These are phyloP conservation scores for Chaetodon auriga DNA, from an alignment of 2,113 vertebrate species.

Conservation along the genomic window DNA sequence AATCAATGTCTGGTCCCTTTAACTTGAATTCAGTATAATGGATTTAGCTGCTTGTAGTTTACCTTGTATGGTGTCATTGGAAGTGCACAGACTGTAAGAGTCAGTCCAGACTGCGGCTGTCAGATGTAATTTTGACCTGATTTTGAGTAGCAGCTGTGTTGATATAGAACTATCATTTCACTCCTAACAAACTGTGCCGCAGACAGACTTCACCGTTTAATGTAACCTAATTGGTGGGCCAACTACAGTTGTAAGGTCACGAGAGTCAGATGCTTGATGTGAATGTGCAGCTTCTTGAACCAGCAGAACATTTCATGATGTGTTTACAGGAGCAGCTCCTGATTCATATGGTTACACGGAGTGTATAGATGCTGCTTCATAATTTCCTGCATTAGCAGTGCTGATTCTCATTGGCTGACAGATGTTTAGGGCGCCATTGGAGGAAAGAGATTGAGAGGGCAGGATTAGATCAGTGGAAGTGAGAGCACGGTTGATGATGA, in stretches of 20 bases:
- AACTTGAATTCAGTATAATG: not conserved
- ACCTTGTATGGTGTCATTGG: not conserved
- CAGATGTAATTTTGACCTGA: not conserved
- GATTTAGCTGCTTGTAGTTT: not conserved
- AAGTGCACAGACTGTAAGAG: not conserved
- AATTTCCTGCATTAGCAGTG: not conserved
- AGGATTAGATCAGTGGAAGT: slow-evolving; percentile 43
- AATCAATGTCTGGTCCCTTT: not conserved
- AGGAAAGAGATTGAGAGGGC: slow-evolving; percentile 17
- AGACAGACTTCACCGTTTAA: not conserved
- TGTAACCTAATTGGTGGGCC: not conserved
- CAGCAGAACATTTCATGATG: not conserved
- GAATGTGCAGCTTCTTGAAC: not conserved
- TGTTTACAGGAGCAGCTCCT: not conserved
- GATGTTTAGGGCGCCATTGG: not conserved
- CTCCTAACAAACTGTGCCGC: not conserved
- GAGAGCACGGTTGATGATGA: slow-evolving; percentile 47
- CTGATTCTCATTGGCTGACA: slow-evolving; percentile 18
- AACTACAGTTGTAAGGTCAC: not conserved
- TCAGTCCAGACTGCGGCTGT: not conserved
- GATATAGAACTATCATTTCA: not conserved
- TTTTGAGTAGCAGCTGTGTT: not conserved
- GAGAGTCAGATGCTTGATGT: not conserved
- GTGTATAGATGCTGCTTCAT: not conserved
- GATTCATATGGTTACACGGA: not conserved